Evolutionary conservation across 2,113 vertebrate species (phyloP).

Genomic region (Nyctibius bracteatus): DNA sequence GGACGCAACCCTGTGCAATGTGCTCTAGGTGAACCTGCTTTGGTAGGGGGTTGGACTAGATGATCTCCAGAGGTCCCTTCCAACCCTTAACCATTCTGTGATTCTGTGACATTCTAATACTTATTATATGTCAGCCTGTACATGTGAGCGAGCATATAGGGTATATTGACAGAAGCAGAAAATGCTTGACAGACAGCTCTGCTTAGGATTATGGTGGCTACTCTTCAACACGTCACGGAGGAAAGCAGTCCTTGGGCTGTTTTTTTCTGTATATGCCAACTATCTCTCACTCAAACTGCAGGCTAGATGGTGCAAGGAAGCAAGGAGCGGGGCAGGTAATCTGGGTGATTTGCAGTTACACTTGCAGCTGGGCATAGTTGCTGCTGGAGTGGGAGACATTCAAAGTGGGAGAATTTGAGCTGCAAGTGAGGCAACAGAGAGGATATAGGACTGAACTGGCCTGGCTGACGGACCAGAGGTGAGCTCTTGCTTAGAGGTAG

Average conservation of each 20-base stretch:
- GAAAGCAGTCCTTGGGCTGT: background rate
- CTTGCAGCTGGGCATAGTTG: background rate
- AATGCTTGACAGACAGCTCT: background rate
- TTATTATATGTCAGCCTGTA: background rate
- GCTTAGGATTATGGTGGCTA: background rate
- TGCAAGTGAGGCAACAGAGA: background rate
- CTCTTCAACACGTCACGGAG: background rate
- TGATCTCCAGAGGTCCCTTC: no score
- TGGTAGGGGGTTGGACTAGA: no score
- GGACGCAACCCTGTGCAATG: no score
- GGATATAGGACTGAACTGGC: background rate
- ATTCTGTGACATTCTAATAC: background rate
- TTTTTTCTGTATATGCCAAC: background rate
- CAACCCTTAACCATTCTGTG: no score
- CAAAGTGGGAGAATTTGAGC: background rate
- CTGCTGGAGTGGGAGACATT: background rate
- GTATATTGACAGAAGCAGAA: background rate
- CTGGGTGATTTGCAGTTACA: background rate
- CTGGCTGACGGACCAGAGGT: background rate
- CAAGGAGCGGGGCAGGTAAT: background rate
- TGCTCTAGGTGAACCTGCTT: no score
- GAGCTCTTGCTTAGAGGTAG: background rate
- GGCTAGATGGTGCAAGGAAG: background rate
- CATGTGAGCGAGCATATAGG: background rate
- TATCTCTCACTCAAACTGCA: background rate